phyloP scores from a whole-genome alignment of 1,140 invertebrate genomes.

The Plectrocnemia conspersa region DNA sequence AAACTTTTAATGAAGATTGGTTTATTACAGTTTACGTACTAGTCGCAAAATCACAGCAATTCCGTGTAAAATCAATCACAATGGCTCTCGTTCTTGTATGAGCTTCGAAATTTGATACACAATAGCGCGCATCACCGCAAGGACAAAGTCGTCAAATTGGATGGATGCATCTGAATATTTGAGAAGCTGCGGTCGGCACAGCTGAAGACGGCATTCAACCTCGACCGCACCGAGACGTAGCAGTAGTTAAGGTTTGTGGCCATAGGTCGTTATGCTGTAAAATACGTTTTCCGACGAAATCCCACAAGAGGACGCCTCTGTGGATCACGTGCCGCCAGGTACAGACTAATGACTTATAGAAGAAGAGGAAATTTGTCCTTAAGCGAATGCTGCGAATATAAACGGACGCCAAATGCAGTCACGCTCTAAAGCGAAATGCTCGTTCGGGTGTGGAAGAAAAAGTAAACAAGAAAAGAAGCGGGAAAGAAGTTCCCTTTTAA shows the following conservation, averaged over 20 bases:
- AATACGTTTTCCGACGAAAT: no score
- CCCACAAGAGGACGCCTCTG: constrained; percentile 5
- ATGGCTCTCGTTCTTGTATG: no score
- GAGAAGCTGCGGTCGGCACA: not conserved
- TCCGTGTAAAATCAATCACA: no score
- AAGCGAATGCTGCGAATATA: constrained; percentile 18
- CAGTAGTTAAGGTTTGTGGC: not conserved
- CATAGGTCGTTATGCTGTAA: no score
- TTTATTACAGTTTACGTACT: no score
- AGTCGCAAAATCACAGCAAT: no score
- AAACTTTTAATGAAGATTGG: no score
- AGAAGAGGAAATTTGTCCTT: constrained; percentile 32
- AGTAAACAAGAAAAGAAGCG: no score
- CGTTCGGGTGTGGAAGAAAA: not conserved
- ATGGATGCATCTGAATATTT: constrained; percentile 1
- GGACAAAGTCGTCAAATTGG: no score
- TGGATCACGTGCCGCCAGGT: constrained; percentile 27
- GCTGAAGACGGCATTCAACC: not conserved
- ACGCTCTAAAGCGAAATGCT: not conserved
- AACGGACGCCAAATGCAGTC: constrained; percentile 1
- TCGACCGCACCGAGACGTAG: not conserved
- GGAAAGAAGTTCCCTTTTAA: no score
- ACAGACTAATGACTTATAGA: constrained; percentile 32
- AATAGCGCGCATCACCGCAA: no score
- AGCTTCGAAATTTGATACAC: no score